These are phyloP conservation scores for Oscheius sp. DNA, from an alignment of 1,140 invertebrate species.

Conservation along the genomic window DNA sequence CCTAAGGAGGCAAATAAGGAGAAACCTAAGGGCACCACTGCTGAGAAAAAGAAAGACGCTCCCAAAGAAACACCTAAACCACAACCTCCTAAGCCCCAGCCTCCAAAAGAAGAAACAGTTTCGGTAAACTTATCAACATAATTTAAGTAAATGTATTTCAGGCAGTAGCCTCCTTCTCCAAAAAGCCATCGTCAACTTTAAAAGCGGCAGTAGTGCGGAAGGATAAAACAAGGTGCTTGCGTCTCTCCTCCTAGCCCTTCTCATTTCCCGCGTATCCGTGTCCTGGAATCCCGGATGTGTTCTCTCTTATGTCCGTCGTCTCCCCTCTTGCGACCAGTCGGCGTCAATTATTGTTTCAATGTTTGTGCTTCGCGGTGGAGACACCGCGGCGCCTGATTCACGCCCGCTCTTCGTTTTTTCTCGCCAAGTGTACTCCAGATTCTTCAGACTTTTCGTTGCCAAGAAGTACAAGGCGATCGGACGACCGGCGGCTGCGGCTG, in stretches of 20 bases:
- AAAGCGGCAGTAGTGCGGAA: too few species aligned
- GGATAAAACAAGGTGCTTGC: too few species aligned
- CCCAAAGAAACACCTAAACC: too few species aligned
- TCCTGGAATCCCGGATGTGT: too few species aligned
- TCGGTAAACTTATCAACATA: too few species aligned
- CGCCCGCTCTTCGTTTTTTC: background rate
- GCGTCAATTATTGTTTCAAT: background rate
- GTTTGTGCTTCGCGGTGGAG: background rate
- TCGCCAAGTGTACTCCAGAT: background rate
- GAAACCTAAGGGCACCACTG: background rate
- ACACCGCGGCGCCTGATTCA: background rate
- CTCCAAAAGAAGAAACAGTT: too few species aligned
- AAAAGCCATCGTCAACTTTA: too few species aligned
- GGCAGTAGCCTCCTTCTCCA: too few species aligned
- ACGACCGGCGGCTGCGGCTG: background rate
- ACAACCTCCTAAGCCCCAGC: too few species aligned
- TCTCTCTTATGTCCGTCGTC: background rate
- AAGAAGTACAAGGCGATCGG: background rate
- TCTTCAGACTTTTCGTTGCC: background rate
- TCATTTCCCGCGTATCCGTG: too few species aligned
- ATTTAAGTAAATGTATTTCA: too few species aligned
- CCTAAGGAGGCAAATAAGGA: background rate
- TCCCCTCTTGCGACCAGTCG: background rate
- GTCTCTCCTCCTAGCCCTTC: too few species aligned
- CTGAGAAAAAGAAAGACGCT: background rate